phyloP scores from a whole-genome alignment of 2,888 invertebrate species.

The Periphyllus acericola region DNA sequence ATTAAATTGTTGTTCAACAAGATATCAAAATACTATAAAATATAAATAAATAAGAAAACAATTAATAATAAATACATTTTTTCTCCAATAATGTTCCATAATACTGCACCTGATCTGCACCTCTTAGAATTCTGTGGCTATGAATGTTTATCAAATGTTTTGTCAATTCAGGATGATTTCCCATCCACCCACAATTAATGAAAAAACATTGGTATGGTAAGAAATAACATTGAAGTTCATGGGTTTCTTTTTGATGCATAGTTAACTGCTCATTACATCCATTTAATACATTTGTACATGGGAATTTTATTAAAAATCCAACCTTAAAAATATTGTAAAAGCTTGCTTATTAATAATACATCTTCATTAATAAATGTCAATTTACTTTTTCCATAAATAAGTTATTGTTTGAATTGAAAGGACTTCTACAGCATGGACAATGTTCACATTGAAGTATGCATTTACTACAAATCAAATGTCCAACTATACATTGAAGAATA shows the following conservation, averaged over 20 bases:
- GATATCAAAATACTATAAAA: conserved; percentile 41
- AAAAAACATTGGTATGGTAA: conserved; percentile 70
- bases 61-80: neutral
- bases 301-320: conserved; percentile 71
- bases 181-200: conserved; percentile 67
- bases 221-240: conserved; percentile 70
- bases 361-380: neutral
- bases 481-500: conserved; percentile 74
- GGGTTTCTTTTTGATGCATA: conserved; percentile 68
- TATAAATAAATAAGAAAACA: neutral
- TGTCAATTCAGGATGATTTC: conserved; percentile 63
- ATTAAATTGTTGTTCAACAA: neutral
- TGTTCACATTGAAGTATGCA: conserved; percentile 71
- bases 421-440: conserved; percentile 74
- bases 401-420: conserved; percentile 68
- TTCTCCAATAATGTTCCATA: neutral
- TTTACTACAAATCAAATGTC: conserved; percentile 72
- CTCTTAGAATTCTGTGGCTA: conserved; percentile 62
- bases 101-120: conserved; percentile 62
- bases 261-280: conserved; percentile 70
- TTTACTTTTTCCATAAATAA: conserved; percentile 71
- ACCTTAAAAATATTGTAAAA: conserved; percentile 66
- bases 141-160: conserved; percentile 65
- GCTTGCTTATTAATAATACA: neutral
- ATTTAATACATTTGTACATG: conserved; percentile 69